Conservation (phyloP, 2,888 invertebrate species). For the Silvanus unidentatus region DNA sequence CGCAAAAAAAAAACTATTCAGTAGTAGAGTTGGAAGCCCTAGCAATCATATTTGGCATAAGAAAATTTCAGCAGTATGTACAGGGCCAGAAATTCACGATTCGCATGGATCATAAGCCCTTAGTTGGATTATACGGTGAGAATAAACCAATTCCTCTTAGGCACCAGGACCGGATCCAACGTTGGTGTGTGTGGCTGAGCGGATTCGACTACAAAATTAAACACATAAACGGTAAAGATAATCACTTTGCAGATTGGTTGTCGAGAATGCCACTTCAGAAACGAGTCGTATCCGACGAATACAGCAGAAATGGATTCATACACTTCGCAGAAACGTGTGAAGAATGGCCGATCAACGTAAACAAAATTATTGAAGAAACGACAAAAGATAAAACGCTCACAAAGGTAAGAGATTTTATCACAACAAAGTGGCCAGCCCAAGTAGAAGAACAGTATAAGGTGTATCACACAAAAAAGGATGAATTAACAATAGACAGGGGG, state of each 20-base stretch:
- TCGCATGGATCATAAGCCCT: neutral
- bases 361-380: neutral
- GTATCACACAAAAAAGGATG: neutral
- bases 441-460: neutral
- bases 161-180: neutral
- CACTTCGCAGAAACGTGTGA: neutral
- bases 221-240: neutral
- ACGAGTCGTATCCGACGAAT: neutral
- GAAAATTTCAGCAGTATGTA: neutral
- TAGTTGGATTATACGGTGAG: neutral
- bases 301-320: neutral
- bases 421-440: neutral
- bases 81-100: neutral
- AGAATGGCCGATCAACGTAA: neutral
- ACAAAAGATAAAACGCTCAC: neutral
- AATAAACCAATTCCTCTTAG: neutral
- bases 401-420: neutral
- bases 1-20: no score
- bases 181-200: neutral
- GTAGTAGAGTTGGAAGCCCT: no score
- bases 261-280: neutral
- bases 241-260: neutral
- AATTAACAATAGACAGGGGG: neutral
- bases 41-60: neutral
- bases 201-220: neutral